Conservation (phyloP, 2,797 vertebrate genomes). For the Danio jaintianensis region DNA sequence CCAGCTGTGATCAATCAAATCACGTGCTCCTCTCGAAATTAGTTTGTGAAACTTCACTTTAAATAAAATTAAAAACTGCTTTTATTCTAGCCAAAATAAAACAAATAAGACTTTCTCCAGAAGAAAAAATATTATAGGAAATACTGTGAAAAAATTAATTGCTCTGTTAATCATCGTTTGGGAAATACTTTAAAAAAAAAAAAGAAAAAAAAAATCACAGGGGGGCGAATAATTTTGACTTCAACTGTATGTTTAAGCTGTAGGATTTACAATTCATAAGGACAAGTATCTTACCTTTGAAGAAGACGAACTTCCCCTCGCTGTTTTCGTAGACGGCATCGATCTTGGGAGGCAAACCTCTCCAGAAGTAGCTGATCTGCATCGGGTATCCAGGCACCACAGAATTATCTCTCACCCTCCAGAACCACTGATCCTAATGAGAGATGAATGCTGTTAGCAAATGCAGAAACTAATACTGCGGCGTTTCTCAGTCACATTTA, state of each 20-base stretch:
- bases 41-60: too few relatives aligned
- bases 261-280: background rate
- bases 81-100: too few relatives aligned
- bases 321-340: constrained; percentile 98
- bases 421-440: constrained; percentile 97
- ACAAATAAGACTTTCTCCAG: too few relatives aligned
- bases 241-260: background rate
- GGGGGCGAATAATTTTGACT: too few relatives aligned
- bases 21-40: too few relatives aligned
- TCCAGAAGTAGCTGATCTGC: constrained; percentile 98
- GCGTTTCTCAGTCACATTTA: background rate
- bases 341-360: constrained; percentile 92
- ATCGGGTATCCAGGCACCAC: constrained; percentile 98
- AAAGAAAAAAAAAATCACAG: too few relatives aligned
- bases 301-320: constrained; percentile 98
- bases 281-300: constrained; percentile 87
- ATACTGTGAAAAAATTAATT: too few relatives aligned
- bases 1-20: too few relatives aligned
- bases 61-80: too few relatives aligned
- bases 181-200: too few relatives aligned
- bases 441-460: background rate
- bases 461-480: background rate
- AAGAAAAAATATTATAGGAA: too few relatives aligned
- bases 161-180: too few relatives aligned
- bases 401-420: constrained; percentile 95